phyloP scores from a whole-genome alignment of 2,797 vertebrate species.

The Centropyge bicolor region DNA sequence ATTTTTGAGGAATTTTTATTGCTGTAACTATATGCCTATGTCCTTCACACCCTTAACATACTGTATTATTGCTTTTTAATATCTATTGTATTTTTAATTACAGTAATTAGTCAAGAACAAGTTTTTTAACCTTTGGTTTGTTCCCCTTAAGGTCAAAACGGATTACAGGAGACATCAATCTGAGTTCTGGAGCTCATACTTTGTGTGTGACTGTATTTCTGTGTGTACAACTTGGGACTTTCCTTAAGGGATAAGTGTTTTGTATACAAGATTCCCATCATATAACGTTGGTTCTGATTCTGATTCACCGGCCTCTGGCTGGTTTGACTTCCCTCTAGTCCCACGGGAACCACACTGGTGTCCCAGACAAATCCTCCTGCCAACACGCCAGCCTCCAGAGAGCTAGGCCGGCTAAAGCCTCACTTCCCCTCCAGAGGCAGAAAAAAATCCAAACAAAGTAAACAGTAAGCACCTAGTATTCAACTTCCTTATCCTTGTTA shows the following conservation, averaged over 20 bases:
- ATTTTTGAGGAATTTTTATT: background rate
- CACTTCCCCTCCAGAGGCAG: slow-evolving; percentile 77
- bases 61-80: slow-evolving; percentile 22
- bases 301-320: slow-evolving; percentile 44
- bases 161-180: slow-evolving; percentile 34
- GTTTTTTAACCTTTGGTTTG: slow-evolving; percentile 32
- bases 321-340: slow-evolving; percentile 64
- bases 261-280: slow-evolving; percentile 51
- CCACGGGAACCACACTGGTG: slow-evolving; percentile 77
- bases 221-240: slow-evolving; percentile 37
- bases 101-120: slow-evolving; percentile 60
- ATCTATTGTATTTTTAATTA: slow-evolving; percentile 66
- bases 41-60: slow-evolving; percentile 27
- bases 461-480: slow-evolving; percentile 80
- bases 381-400: slow-evolving; percentile 76
- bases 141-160: slow-evolving; percentile 43
- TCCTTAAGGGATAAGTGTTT: slow-evolving; percentile 55
- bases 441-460: slow-evolving; percentile 76
- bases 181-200: slow-evolving; percentile 25
- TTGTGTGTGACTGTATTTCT: slow-evolving; percentile 37
- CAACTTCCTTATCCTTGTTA: slow-evolving; percentile 83
- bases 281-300: slow-evolving; percentile 60
- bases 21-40: background rate
- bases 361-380: slow-evolving; percentile 80
- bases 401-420: slow-evolving; percentile 75